These are phyloP conservation scores for Cryptoblepharus egeriae DNA, from an alignment of 2,797 vertebrate species.

Conservation along the genomic window DNA sequence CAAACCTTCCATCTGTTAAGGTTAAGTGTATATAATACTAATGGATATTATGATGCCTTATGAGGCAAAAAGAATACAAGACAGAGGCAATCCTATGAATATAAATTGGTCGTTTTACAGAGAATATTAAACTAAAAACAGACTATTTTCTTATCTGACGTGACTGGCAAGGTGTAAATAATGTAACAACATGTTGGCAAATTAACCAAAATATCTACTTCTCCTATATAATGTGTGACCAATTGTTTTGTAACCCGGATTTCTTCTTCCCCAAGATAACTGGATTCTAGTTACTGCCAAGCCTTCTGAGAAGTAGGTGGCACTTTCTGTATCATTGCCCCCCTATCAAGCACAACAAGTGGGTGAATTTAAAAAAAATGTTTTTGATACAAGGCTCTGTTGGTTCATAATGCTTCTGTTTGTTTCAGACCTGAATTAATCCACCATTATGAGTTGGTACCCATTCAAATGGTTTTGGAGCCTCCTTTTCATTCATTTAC, in stretches of 20 bases:
- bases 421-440: too few relatives aligned
- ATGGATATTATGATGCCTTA: conserved; percentile 61
- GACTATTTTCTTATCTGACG: conserved; percentile 67
- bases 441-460: too few relatives aligned
- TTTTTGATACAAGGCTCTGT: too few relatives aligned
- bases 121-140: conserved; percentile 58
- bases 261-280: background rate
- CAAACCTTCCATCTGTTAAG: conserved; percentile 71
- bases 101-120: conserved; percentile 43
- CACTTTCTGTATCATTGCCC: background rate
- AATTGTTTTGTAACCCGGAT: background rate
- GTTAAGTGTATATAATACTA: conserved; percentile 68
- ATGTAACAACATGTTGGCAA: conserved; percentile 46
- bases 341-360: background rate
- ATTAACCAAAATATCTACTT: conserved; percentile 60
- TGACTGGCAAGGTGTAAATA: conserved; percentile 67
- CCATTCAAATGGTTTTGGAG: too few relatives aligned
- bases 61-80: conserved; percentile 34
- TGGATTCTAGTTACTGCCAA: background rate
- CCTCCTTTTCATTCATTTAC: too few relatives aligned
- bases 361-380: too few relatives aligned
- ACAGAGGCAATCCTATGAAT: conserved; percentile 58
- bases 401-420: too few relatives aligned
- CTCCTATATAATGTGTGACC: conserved; percentile 28
- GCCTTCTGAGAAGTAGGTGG: background rate